These are phyloP conservation scores for Myotis yumanensis DNA, from an alignment of 2,113 vertebrate genomes.

Conservation along the genomic window DNA sequence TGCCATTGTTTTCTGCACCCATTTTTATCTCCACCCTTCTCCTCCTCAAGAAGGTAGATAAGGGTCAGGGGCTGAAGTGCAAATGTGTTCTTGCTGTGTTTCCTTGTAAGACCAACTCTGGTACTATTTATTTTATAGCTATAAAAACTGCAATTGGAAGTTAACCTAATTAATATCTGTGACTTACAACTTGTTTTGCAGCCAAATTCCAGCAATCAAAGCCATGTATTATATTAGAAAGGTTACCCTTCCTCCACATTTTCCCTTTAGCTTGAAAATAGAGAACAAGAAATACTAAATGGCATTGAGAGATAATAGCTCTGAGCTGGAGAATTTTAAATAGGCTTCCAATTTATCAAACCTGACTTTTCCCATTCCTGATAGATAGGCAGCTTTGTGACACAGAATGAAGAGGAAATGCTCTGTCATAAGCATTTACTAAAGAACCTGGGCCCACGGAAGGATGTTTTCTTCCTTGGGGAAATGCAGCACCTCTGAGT, in stretches of 20 bases:
- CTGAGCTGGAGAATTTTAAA: conserved; percentile 55
- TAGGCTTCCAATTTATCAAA: conserved; percentile 52
- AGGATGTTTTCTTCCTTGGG: not conserved
- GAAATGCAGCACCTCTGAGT: conserved; percentile 27
- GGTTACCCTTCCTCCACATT: not conserved
- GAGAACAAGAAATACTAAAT: conserved; percentile 42
- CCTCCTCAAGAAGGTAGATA: not conserved
- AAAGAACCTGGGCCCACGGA: not conserved
- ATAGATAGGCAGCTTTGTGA: conserved; percentile 47
- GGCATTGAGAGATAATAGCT: conserved; percentile 46
- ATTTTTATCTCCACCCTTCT: not conserved
- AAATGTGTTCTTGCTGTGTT: not conserved
- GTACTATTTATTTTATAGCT: conserved; percentile 28
- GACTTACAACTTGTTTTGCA: conserved; percentile 29
- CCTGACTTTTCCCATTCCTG: conserved; percentile 25
- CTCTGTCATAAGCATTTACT: conserved; percentile 8
- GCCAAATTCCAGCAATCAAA: not conserved
- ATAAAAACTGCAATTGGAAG: not conserved
- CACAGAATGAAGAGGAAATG: conserved; percentile 38
- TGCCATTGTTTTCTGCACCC: not conserved
- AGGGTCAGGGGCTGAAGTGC: not conserved
- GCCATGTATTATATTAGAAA: conserved; percentile 7
- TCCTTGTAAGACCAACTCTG: not conserved
- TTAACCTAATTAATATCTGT: conserved; percentile 9
- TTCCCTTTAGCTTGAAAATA: conserved; percentile 38